Evolutionary conservation across 1,140 invertebrate species (phyloP).

Genomic region (Halyomorpha halys): DNA sequence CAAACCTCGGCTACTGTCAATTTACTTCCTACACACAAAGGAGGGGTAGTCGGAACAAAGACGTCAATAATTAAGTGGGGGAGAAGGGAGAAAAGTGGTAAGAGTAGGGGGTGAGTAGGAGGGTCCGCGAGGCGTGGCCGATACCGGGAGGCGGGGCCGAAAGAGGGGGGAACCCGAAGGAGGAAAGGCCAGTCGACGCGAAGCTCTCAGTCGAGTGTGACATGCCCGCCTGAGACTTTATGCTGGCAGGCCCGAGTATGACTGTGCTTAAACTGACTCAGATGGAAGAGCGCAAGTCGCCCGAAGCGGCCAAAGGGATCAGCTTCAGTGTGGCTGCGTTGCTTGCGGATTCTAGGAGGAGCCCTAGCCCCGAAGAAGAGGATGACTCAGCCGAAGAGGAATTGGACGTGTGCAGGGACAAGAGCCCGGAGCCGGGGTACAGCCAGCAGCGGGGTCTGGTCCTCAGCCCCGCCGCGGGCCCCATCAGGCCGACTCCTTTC

Average conservation of each 20-base stretch:
- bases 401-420: slow-evolving; percentile 25
- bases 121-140: not conserved
- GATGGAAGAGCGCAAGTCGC: slow-evolving; percentile 23
- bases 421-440: slow-evolving; percentile 23
- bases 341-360: slow-evolving; percentile 36
- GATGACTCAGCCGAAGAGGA: slow-evolving; percentile 21
- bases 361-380: slow-evolving; percentile 9
- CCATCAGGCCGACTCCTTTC: slow-evolving; percentile 34
- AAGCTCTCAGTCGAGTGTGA: not conserved
- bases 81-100: slow-evolving; percentile 2
- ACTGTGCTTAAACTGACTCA: slow-evolving; percentile 23
- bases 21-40: slow-evolving; percentile 1
- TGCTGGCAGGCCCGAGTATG: slow-evolving; percentile 26
- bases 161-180: not conserved
- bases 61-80: slow-evolving; percentile 18
- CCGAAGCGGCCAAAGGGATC: slow-evolving; percentile 34
- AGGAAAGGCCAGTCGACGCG: not conserved
- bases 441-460: slow-evolving; percentile 21
- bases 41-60: slow-evolving; percentile 12
- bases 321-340: slow-evolving; percentile 44
- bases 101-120: not conserved
- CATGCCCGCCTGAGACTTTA: slow-evolving; percentile 19
- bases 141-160: not conserved
- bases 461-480: slow-evolving; percentile 26
- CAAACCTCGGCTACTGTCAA: slow-evolving; percentile 15